Base-by-base conservation (phyloP, 64 coral and sea anemone species). In the Actinia equina region DNA sequence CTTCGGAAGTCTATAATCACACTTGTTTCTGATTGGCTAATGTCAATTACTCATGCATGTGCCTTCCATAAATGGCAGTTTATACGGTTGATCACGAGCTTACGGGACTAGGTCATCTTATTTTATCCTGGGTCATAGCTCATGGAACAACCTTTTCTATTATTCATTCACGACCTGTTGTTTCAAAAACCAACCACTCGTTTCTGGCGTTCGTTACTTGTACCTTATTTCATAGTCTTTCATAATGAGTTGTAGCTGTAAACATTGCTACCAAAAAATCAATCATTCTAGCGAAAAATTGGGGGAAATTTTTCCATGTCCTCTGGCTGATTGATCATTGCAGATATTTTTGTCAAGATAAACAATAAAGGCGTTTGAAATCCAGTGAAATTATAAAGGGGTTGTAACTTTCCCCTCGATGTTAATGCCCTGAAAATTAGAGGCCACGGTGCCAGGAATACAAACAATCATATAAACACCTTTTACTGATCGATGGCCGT, bases 71-170 rank as follows among this genome's bases (percentile, higher is more conserved):
- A 18, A 85, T 43, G 52, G 78, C 49, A 81, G 19, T 43, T 85
- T 22, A 58, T 62, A 58, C 53, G 52, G 83, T 60, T 85, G 26
- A 17, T 85, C 52, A 43, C 83, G 26, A 85, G 49, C 23, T 85
- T 85, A 43, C 83, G 23, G 56, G 52, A 85, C 83, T 85, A 85
- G 83, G 55, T 85, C 83, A 85, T 85, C 59, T 85, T 54, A 85
- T 85, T 41, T 52, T 42, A 85, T 63, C 52, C 83, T 52, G 83
- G 78, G 44, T 81, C 78, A 81, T 52, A 52, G 49, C 78, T 81
- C 43, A 81, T 44, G 78, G 49, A 46, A 81, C 49, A 22, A 52
- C 3, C 43, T 12, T 20, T 20, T 81, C 42, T 20, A 81, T 81
- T 81, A 81, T 81, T 81, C 43, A 81, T 52, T 14, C 44, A 52